Percentiles rank a stretch among this genome's conserved stretches.
Conservation (phyloP, 2,797 vertebrate species). For the Hozukius guyotensis region DNA sequence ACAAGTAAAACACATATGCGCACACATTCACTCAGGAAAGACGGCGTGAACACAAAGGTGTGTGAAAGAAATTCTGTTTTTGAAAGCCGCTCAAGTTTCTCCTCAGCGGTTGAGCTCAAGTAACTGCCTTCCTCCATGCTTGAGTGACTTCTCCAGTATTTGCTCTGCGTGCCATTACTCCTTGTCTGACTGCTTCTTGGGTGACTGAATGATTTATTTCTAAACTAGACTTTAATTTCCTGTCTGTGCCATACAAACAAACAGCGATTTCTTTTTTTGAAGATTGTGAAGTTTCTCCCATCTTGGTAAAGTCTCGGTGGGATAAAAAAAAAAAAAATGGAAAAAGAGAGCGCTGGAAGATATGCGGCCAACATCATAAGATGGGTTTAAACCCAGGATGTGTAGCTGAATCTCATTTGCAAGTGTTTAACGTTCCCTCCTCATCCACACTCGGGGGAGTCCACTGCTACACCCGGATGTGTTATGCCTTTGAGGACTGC, state of each 20-base stretch:
- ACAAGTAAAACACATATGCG: not conserved
- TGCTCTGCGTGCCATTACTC: not conserved
- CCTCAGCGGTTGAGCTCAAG: not conserved
- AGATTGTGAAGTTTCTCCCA: not conserved
- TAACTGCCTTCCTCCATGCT: not conserved
- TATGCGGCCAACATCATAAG: slow-evolving; percentile 10
- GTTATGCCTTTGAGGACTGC: slow-evolving; percentile 33
- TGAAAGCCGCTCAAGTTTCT: slow-evolving; percentile 6
- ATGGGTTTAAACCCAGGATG: slow-evolving; percentile 20
- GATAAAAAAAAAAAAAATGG: not conserved
- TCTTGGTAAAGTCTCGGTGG: not conserved
- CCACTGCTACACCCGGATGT: slow-evolving; percentile 9
- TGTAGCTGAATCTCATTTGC: slow-evolving; percentile 44
- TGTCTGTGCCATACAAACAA: not conserved
- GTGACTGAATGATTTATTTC: slow-evolving; percentile 29
- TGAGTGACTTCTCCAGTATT: not conserved
- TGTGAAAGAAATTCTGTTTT: not conserved
- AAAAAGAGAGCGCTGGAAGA: not conserved
- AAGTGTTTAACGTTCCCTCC: slow-evolving; percentile 40
- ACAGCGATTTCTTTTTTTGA: not conserved
- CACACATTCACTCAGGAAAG: not conserved
- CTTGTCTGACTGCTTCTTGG: slow-evolving; percentile 11
- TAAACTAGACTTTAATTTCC: slow-evolving; percentile 8
- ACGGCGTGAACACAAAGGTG: not conserved
- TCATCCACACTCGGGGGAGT: slow-evolving; percentile 14